phyloP scores from a whole-genome alignment of 2,888 invertebrate species.

The Hydrotaea diabolus region DNA sequence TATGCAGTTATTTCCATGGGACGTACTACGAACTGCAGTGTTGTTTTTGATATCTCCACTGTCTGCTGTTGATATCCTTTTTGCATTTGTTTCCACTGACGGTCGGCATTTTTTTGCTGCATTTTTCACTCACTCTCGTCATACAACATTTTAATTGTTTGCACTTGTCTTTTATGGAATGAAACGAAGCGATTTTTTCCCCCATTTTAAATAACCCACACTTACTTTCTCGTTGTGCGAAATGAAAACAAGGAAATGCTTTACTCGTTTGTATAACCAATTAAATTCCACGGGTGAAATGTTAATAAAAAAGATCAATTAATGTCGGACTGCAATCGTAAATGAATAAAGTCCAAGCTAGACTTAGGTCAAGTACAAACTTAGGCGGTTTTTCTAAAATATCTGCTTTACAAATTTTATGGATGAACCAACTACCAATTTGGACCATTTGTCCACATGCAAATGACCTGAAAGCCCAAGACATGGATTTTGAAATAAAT shows the following conservation, averaged over 20 bases:
- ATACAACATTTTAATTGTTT: slow-evolving; percentile 36
- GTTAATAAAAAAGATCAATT: not conserved
- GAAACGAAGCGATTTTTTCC: not conserved
- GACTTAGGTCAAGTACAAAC: too few species aligned
- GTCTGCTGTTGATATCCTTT: slow-evolving; percentile 53
- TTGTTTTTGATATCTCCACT: slow-evolving; percentile 60
- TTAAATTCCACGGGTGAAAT: not conserved
- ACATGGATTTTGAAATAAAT: too few species aligned
- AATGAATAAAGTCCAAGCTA: too few species aligned
- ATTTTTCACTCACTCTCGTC: slow-evolving; percentile 5
- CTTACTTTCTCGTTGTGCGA: not conserved
- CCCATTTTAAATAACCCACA: slow-evolving; percentile 6
- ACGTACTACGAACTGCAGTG: slow-evolving; percentile 54
- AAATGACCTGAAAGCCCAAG: too few species aligned
- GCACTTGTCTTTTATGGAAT: slow-evolving; percentile 10
- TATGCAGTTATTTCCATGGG: slow-evolving; percentile 33
- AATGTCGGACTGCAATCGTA: not conserved
- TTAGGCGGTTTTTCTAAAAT: too few species aligned
- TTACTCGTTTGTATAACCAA: slow-evolving; percentile 3
- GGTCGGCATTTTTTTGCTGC: not conserved
- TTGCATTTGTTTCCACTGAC: not conserved
- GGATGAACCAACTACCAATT: too few species aligned
- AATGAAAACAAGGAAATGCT: not conserved
- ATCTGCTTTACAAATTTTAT: too few species aligned
- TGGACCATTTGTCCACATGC: too few species aligned